Base-by-base conservation (phyloP, 2,888 invertebrate species). In the Apodemia duryi region DNA sequence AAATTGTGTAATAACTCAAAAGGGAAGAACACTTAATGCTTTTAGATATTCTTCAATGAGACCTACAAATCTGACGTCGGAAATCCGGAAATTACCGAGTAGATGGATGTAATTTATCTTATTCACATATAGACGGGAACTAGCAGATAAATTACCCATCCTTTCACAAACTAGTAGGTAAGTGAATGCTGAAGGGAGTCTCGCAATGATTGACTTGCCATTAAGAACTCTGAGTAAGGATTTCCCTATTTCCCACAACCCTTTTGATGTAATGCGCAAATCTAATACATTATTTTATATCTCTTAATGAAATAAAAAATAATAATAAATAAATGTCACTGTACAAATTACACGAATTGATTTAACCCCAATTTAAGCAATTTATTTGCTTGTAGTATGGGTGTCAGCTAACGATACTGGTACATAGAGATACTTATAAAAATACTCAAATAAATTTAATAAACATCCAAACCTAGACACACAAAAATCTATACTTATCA, bases 41-140 rank as follows among this genome's bases (percentile, higher is more conserved):
- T 57, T 3, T 13, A 13, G 57, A 35, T n/a, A 13, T 32, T 13
- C 32, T 6, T 13, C 29, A 57, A 57, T 32, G 32, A 13, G 32
- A 32, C 32, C 13, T 32, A 32, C 57, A 57, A 35, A 57, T 35
- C 35, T 13, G 32, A 57, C 6, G 32, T 13, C 57, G 5, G 13
- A 13, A 57, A 13, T 13, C 57, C 11, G 29, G 57, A 57, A 32
- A 57, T 57, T 6, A 13, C 57, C 32, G 32, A 32, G 49, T 63
- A 70, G 75, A 80, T 80, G 75, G 73, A 70, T 68, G 74, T 73
- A 71, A 82, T 82, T 78, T 73, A 77, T 82, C 82, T 82, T 79
- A 73, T 74, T 80, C 78, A 72, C 70, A 71, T 75, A 72, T 71
- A 75, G 74, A 75, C 63, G 63, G 66, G 57, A 68, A 70, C 70